These are phyloP conservation scores for Gavialis gangeticus DNA, from an alignment of 2,113 vertebrate genomes.

Conservation along the genomic window DNA sequence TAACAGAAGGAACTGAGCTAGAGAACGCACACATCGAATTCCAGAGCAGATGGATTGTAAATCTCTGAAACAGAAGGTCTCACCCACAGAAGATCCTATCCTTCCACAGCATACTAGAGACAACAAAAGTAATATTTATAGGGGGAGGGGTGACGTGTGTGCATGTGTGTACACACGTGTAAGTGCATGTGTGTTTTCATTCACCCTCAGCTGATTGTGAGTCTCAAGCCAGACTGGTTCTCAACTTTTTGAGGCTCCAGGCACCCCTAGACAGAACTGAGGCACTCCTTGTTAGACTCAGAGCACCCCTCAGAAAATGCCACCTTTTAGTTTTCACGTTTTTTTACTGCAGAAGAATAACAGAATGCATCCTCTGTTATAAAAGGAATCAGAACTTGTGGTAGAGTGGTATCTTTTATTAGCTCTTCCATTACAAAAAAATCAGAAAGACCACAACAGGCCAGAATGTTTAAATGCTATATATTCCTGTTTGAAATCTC, in stretches of 20 bases:
- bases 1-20: conserved; percentile 73
- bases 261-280: too few relatives aligned
- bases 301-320: too few relatives aligned
- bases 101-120: conserved; percentile 32
- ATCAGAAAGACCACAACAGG: too few relatives aligned
- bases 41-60: conserved; percentile 73
- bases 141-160: neutral
- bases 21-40: conserved; percentile 58
- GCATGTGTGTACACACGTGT: neutral
- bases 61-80: conserved; percentile 72
- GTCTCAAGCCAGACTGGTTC: neutral
- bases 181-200: neutral
- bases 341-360: too few relatives aligned
- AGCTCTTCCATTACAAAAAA: too few relatives aligned
- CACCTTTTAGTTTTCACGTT: too few relatives aligned
- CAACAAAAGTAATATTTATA: conserved; percentile 40
- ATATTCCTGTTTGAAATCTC: too few relatives aligned
- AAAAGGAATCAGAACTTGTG: too few relatives aligned
- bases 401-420: too few relatives aligned
- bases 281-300: too few relatives aligned
- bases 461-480: too few relatives aligned
- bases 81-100: conserved; percentile 68
- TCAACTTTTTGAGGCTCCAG: neutral
- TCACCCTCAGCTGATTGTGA: neutral
- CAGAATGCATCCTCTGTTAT: too few relatives aligned